Evolutionary conservation across 2,113 vertebrate genomes (phyloP), one percentile per base, ranked within the genome.

Genomic region (Bubalus kerabau): DNA sequence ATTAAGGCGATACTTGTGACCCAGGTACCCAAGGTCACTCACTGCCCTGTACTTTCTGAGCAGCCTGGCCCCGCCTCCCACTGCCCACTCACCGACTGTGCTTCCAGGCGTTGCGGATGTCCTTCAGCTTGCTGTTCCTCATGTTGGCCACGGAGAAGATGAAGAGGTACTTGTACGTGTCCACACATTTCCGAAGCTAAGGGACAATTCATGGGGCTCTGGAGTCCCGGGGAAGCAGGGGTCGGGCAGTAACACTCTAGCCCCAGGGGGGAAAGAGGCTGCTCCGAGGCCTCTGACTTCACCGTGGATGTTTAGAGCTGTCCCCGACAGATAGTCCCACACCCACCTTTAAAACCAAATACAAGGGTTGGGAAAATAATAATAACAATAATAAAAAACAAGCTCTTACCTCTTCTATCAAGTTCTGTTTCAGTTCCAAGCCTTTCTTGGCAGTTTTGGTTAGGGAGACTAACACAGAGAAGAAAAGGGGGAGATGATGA

Each of bases 101-200:
- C 96, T 99, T 99, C 99, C 99, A 99, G 24, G 99, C 99, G 1
- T 99, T 99, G 93, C 99, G 98, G 36, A 99, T 98, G 3, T 99
- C 99, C 98, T 99, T 99, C 84, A 99, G 98, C 92, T 99, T 99
- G 99, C 99, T 99, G 98, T 99, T 99, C 96, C 99, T 99, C 99
- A 99, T 99, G 98, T 99, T 99, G 90, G 99, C 99, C 94, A 99
- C 99, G 0, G 99, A 99, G 98, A 99, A 99, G 82, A 99, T 98
- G 96, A 99, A 99, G 97, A 99, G 96, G 96, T 99, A 97, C 96
- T 99, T 99, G 99, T 99, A 99, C 1, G 99, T 99, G 98, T 99
- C 99, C 97, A 99, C 99, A 97, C 99, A 99, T 99, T 99, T 99
- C 97, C 99, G 99, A 78, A 99, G 98, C 99, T 99, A 95, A 2